A percentile compares a stretch with the other conserved stretches of the same genome.
Evolutionary conservation across 2,888 invertebrate species (phyloP).

Genomic region (Synergus itoensis): DNA sequence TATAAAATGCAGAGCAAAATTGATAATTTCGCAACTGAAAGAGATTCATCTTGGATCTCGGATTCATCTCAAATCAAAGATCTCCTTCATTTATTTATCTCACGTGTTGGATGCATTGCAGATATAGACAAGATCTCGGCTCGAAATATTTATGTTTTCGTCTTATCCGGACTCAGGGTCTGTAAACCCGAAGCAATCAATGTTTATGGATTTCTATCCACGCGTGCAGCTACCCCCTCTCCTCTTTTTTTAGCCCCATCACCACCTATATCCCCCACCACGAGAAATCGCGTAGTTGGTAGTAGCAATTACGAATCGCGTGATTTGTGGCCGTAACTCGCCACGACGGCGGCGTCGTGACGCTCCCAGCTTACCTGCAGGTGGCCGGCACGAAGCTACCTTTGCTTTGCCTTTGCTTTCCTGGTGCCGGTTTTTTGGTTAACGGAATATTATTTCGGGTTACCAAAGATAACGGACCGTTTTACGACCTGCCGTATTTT

Average conservation of each 20-base stretch:
- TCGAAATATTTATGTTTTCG: conserved; percentile 57
- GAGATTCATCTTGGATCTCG: background rate
- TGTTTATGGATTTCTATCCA: conserved; percentile 72
- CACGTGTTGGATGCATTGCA: conserved; percentile 34
- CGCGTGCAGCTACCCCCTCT: conserved; percentile 57
- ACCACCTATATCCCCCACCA: conserved; percentile 48
- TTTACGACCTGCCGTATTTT: conserved; percentile 28
- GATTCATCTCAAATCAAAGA: background rate
- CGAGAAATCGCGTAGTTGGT: conserved; percentile 73
- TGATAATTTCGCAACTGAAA: background rate
- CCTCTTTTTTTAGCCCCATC: background rate
- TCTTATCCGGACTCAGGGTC: conserved; percentile 48
- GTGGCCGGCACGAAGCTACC: conserved; percentile 74
- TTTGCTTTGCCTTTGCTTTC: conserved; percentile 61
- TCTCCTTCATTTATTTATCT: conserved; percentile 20
- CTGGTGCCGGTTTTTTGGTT: conserved; percentile 65
- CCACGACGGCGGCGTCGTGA: conserved; percentile 76
- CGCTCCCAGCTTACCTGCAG: conserved; percentile 74
- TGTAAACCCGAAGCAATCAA: conserved; percentile 67
- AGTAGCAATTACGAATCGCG: conserved; percentile 77
- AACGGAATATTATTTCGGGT: conserved; percentile 65
- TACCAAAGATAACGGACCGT: conserved; percentile 47
- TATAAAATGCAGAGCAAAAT: background rate
- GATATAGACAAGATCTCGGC: conserved; percentile 29
- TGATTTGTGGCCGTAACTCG: conserved; percentile 77